Evolutionary conservation across 2,113 vertebrate species (phyloP).

Genomic region (Tragelaphus imberbis): DNA sequence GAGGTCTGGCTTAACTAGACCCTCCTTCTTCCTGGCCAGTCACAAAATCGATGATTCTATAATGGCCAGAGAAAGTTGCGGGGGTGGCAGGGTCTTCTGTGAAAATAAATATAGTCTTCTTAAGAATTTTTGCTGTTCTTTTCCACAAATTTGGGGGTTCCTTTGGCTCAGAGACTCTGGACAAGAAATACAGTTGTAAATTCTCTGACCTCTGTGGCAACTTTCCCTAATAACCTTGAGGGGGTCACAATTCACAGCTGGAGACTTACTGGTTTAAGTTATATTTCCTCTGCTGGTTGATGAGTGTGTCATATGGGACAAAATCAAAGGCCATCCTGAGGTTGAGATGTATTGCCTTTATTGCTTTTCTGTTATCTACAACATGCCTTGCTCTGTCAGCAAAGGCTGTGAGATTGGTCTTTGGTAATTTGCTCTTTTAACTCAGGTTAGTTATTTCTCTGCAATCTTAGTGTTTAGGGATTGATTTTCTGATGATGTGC

Average conservation of each 20-base stretch:
- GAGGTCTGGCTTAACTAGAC: neutral
- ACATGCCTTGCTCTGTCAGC: constrained; percentile 48
- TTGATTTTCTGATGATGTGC: constrained; percentile 28
- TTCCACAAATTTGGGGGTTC: neutral
- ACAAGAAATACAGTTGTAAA: constrained; percentile 18
- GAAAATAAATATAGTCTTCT: neutral
- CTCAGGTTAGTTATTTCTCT: constrained; percentile 32
- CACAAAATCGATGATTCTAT: neutral
- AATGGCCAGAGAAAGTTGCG: neutral
- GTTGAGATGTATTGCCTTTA: constrained; percentile 20
- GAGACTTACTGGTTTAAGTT: constrained; percentile 48
- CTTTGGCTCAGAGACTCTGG: neutral
- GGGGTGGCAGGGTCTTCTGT: neutral
- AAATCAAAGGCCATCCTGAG: constrained; percentile 50
- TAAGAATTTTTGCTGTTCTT: neutral
- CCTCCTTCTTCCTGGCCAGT: neutral
- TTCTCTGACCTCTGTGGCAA: neutral
- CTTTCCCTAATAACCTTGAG: constrained; percentile 31
- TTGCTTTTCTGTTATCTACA: constrained; percentile 60
- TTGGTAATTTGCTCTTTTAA: constrained; percentile 50
- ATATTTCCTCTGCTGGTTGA: constrained; percentile 53
- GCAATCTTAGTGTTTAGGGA: constrained; percentile 3
- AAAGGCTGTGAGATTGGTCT: constrained; percentile 49
- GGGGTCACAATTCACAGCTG: neutral
- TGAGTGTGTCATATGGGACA: constrained; percentile 44